Base-by-base conservation (phyloP, 2,888 invertebrate genomes). In the Melanostoma mellinum region DNA sequence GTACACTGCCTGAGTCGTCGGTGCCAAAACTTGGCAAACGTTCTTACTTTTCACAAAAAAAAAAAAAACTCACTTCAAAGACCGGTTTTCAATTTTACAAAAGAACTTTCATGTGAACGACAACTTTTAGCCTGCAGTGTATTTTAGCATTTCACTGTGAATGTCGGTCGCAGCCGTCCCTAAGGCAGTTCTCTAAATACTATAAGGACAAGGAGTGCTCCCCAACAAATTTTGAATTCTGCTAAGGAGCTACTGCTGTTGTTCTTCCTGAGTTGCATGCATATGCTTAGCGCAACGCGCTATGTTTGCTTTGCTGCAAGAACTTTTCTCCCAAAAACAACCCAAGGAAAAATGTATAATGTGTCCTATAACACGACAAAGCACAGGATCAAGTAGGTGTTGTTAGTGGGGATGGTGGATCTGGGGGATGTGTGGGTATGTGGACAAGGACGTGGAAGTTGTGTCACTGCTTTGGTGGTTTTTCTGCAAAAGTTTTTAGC, bases 61-160 rank as follows among this genome's bases (percentile, higher is more conserved):
- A 36, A 48, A 60, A 10, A 46, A 61, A 61, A 30, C 44, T 46
- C 32, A 36, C 60, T 38, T n/a, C 32, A 58, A 69, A 38, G 48
- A 20, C 20, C 20, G 20, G 20, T 20, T 20, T 20, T 20, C 20
- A 20, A 42, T 52, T 50, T 61, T 52, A 53, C 33, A 60, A 52
- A 35, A 36, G 35, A 55, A 36, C 36, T 46, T 20, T 33, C 38
- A 30, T 40, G 56, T 63, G 74, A 50, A 60, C 33, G 75, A 82
- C 77, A 82, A 77, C 78, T 74, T 82, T 60, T 63, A 0, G 65
- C 69, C 78, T 42, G 63, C 73, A 78, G 69, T 82, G 78, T 82
- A 65, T 46, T 30, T 33, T 35, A 30, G 67, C 56, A 60, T 53
- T 63, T 6, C 52, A 46, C 36, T 50, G 44, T 20, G 56, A 46